Conservation (phyloP, 2,888 invertebrate species). For the Leistus spinibarbis region DNA sequence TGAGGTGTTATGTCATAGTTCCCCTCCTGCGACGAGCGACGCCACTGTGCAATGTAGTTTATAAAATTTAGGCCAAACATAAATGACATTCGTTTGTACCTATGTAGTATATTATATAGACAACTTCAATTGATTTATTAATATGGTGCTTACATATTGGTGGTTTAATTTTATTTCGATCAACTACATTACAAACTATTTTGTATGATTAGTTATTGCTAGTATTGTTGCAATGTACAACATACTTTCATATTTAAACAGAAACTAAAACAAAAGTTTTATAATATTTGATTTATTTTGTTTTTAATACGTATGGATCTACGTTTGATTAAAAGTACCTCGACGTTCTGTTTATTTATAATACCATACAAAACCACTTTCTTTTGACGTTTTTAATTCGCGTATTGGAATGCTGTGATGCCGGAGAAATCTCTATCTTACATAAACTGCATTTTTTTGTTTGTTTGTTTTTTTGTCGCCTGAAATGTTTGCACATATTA, state of each 20-base stretch:
- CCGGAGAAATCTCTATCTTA: neutral
- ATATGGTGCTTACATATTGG: neutral
- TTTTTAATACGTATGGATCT: neutral
- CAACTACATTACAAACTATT: neutral
- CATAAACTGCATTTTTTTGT: neutral
- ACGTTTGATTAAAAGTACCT: neutral
- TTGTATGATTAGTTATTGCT: neutral
- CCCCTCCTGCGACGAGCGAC: neutral
- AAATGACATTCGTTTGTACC: neutral
- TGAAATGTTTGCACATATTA: neutral
- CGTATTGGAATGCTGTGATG: neutral
- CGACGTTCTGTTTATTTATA: neutral
- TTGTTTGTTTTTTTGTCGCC: neutral
- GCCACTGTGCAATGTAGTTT: neutral
- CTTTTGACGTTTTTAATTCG: conserved; percentile 15
- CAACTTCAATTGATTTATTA: neutral
- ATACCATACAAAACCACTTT: neutral
- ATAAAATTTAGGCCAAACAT: neutral
- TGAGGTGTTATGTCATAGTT: neutral
- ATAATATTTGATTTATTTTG: too few species aligned
- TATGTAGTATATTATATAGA: neutral
- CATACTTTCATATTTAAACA: neutral
- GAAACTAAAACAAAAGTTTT: neutral
- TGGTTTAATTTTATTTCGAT: neutral
- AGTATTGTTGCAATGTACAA: neutral